phyloP scores from a whole-genome alignment of 1,140 invertebrate genomes.

The Dreissena rostriformis region DNA sequence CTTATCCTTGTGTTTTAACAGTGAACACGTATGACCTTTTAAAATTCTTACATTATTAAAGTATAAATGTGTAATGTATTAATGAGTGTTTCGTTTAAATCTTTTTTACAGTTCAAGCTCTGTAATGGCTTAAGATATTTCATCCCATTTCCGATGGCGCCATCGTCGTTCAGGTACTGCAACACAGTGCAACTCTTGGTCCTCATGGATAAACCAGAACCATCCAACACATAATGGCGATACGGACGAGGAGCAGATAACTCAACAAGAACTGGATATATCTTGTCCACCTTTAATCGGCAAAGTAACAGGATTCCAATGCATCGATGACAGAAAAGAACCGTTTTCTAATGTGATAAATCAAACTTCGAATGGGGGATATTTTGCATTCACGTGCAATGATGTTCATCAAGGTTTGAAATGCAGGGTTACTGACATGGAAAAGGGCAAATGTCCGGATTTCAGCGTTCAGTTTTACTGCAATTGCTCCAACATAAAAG shows the following conservation, averaged over 20 bases:
- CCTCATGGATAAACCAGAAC: conserved; percentile 7
- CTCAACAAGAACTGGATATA: neutral
- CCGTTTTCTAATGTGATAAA: neutral
- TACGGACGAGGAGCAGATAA: neutral
- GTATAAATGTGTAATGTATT: neutral
- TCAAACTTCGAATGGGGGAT: neutral
- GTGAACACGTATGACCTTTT: neutral
- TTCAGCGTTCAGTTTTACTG: conserved; percentile 14
- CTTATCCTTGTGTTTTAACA: neutral
- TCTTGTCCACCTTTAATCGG: conserved; percentile 9
- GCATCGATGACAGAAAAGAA: conserved; percentile 24
- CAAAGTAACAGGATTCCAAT: conserved; percentile 11
- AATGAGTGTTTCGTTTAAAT: neutral
- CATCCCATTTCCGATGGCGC: neutral
- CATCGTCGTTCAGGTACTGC: neutral
- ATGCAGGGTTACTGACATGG: neutral
- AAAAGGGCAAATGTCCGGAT: conserved; percentile 11
- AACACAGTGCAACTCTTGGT: conserved; percentile 14
- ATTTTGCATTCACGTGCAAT: neutral
- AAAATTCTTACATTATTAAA: neutral
- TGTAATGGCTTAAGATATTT: neutral
- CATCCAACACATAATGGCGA: neutral
- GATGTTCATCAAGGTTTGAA: neutral
- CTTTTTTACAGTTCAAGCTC: neutral
- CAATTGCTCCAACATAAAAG: neutral